These are phyloP conservation scores for Agelastica alni DNA, from an alignment of 2,888 invertebrate species.

Conservation along the genomic window DNA sequence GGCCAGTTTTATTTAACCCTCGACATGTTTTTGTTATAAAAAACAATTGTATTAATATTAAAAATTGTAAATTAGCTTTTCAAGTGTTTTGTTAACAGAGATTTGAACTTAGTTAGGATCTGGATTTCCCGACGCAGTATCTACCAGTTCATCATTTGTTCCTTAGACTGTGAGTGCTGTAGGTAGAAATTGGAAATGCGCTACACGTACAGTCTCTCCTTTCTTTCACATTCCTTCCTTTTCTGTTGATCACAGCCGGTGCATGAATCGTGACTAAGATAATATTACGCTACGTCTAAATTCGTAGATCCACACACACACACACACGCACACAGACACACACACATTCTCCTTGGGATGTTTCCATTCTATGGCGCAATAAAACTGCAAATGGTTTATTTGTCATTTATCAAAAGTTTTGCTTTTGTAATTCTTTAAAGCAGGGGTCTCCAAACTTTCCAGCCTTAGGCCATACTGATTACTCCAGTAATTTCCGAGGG, in stretches of 20 bases:
- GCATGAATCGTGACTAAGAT: conserved; percentile 54
- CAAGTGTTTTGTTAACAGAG: not conserved
- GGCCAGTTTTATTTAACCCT: too few relatives aligned
- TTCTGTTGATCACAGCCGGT: conserved; percentile 50
- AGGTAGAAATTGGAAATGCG: conserved; percentile 42
- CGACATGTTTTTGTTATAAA: too few relatives aligned
- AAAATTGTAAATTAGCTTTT: too few relatives aligned
- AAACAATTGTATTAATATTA: too few relatives aligned
- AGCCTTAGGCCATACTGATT: too few relatives aligned
- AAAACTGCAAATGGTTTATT: conserved; percentile 21
- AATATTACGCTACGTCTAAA: conserved; percentile 48
- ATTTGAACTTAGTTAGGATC: not conserved
- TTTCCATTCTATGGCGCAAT: conserved; percentile 36
- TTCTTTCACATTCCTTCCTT: conserved; percentile 43
- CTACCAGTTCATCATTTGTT: conserved; percentile 12
- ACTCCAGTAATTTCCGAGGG: too few relatives aligned
- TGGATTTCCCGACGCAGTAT: not conserved
- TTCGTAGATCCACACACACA: not conserved
- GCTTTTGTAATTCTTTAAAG: conserved; percentile 4
- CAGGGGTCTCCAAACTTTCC: not conserved
- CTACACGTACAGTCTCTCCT: conserved; percentile 50
- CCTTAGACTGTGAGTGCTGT: conserved; percentile 36
- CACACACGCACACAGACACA: conserved; percentile 13
- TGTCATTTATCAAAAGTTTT: conserved; percentile 9
- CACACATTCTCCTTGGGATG: conserved; percentile 37